Evolutionary conservation across 2,113 vertebrate species (phyloP), one percentile per base, ranked within the genome.

Genomic region (Peromyscus maniculatus): DNA sequence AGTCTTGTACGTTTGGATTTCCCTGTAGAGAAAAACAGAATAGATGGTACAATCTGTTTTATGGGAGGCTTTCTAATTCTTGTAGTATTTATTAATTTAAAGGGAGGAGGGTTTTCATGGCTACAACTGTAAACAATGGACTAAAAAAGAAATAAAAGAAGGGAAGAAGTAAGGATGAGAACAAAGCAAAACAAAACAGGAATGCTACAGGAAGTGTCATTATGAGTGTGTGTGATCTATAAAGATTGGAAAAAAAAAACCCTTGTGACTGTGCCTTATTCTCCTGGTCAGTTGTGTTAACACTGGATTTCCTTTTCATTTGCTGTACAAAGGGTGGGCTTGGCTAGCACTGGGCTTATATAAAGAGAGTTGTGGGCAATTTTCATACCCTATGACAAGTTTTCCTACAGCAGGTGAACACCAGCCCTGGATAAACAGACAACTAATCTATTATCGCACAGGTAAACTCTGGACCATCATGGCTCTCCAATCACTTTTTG

Each of bases 1-100:
- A 89, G n/a, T 96, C 87, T 80, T 83, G 95, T 82, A n/a, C 69
- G 57, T 21, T 69, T 94, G 67, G 36, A 94, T 64, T 93, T 75
- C 75, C 36, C 71, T 78, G 62, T 74, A 91, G 62, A 67, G 79
- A 92, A 97, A 96, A 59, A 21, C 55, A 91, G 80, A 96, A 95
- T 28, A 91, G n/a, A 83, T 9, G 86, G 79, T 80, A 67, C 13
- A 91, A 88, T 92, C 69, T 72, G 22, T 64, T 95, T 89, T 86
- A 75, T 93, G 69, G 90, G 82, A 91, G 66, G 72, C 39, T 95
- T 93, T 36, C 43, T 69, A 75, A 13, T 97, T 92, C 9, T 91
- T 82, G 46, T 36, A 55, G 94, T 88, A 67, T 62, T 26, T 79
- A 19, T 52, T 87, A 92, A 93, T 95, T 95, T 67, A 77, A 66